Evolutionary conservation across 92 coral and sea anemone species (phyloP).

Genomic region (Phenganax stokvisi): DNA sequence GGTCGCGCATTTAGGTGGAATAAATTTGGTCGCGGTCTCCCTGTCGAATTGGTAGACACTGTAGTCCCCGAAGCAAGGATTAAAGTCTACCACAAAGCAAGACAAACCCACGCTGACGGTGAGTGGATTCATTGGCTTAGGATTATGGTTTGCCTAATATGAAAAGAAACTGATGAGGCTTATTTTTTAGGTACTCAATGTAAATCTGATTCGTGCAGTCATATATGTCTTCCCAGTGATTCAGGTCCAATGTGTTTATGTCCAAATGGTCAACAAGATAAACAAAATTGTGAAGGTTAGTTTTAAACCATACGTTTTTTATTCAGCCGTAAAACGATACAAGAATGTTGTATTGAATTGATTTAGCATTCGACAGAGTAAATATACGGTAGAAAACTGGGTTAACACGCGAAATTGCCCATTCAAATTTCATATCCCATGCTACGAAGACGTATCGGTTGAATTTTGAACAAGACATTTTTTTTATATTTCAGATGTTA

Average conservation of each 20-base stretch:
- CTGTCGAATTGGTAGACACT: constrained; percentile 49
- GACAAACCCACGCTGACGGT: constrained; percentile 42
- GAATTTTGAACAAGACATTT: neutral
- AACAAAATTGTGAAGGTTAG: constrained; percentile 46
- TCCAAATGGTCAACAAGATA: constrained; percentile 57
- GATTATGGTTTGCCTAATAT: no score
- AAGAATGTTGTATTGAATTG: no score
- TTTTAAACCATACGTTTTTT: neutral
- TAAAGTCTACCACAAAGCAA: constrained; percentile 63
- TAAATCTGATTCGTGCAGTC: constrained; percentile 57
- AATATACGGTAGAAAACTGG: neutral
- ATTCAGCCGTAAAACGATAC: neutral
- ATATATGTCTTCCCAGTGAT: constrained; percentile 60
- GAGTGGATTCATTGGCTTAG: neutral
- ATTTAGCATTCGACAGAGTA: no score
- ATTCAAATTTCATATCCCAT: no score
- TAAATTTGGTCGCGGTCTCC: constrained; percentile 68
- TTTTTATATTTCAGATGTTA: constrained; percentile 8
- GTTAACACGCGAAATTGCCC: no score
- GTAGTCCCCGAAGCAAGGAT: constrained; percentile 59
- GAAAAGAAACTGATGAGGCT: no score
- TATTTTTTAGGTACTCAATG: constrained; percentile 18
- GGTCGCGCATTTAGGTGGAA: constrained; percentile 58
- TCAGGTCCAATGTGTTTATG: constrained; percentile 69
- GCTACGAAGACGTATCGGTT: neutral